Conservation (phyloP, 1,140 invertebrate species). For the Carposina sasakii region DNA sequence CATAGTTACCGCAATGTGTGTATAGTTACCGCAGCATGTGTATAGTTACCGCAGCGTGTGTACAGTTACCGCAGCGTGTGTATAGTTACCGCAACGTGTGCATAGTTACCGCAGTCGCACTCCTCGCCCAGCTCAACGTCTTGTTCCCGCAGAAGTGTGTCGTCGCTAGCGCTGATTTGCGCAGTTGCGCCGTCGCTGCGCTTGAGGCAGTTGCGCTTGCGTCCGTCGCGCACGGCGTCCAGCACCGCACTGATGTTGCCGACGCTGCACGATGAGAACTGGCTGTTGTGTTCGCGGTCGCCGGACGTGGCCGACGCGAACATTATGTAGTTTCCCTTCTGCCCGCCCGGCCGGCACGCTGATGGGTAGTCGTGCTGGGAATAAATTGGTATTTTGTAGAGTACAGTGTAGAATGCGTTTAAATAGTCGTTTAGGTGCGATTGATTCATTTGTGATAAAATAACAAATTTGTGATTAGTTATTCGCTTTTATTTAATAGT, state of each 20-base stretch:
- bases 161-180: too few relatives aligned
- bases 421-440: too few relatives aligned
- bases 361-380: slow-evolving; percentile 94
- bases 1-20: too few relatives aligned
- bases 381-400: slow-evolving; percentile 23
- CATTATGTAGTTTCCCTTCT: slow-evolving; percentile 97
- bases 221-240: slow-evolving; percentile 90
- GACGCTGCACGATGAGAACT: slow-evolving; percentile 94
- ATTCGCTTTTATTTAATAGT: too few relatives aligned
- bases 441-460: too few relatives aligned
- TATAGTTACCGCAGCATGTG: too few relatives aligned
- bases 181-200: slow-evolving; percentile 91
- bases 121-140: slow-evolving; percentile 98
- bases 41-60: too few relatives aligned
- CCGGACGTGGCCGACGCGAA: slow-evolving; percentile 96
- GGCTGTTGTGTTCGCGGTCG: slow-evolving; percentile 94
- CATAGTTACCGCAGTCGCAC: slow-evolving; percentile 90
- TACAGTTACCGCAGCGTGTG: too few relatives aligned
- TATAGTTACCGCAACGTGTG: too few relatives aligned
- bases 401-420: too few relatives aligned
- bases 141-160: slow-evolving; percentile 99
- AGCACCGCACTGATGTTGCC: slow-evolving; percentile 96
- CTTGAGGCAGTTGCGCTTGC: slow-evolving; percentile 96
- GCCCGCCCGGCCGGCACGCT: slow-evolving; percentile 91
- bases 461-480: too few relatives aligned